A percentile compares a stretch with the other conserved stretches of the same genome.
Evolutionary conservation across 2,888 invertebrate genomes (phyloP).

Genomic region (Rambutsinella grinnellia): DNA sequence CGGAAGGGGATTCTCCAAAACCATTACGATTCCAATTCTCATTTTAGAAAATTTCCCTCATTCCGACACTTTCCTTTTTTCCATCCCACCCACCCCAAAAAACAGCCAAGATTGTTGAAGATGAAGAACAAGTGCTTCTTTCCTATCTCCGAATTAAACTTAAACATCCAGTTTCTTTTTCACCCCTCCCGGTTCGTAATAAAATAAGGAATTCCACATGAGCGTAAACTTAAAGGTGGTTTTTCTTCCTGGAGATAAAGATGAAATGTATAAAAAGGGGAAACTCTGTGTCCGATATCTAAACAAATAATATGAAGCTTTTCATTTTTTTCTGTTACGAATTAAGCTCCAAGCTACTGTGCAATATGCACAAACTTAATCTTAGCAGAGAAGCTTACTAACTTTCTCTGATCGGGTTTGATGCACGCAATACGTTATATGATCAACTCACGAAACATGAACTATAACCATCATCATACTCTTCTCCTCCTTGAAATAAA

Average conservation of each 20-base stretch:
- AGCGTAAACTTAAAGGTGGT: slow-evolving; percentile 50
- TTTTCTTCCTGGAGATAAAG: slow-evolving; percentile 34
- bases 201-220: slow-evolving; percentile 66
- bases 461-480: slow-evolving; percentile 15
- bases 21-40: slow-evolving; percentile 46
- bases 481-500: slow-evolving; percentile 2
- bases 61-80: slow-evolving; percentile 34
- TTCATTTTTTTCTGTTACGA: slow-evolving; percentile 19
- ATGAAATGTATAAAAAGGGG: slow-evolving; percentile 31
- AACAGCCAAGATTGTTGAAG: background rate
- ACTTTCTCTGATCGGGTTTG: slow-evolving; percentile 27
- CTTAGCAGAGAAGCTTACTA: background rate
- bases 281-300: background rate
- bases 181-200: slow-evolving; percentile 56
- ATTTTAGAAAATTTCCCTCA: slow-evolving; percentile 43
- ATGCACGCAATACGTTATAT: slow-evolving; percentile 29
- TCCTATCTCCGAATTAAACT: background rate
- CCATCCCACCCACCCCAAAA: slow-evolving; percentile 29
- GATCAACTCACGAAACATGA: slow-evolving; percentile 14
- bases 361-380: background rate
- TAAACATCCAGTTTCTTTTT: background rate
- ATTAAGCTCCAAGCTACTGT: slow-evolving; percentile 11
- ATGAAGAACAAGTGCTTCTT: slow-evolving; percentile 18
- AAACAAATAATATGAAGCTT: background rate
- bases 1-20: slow-evolving; percentile 13